phyloP scores from a whole-genome alignment of 2,888 invertebrate genomes.

The Trimorus sp. region DNA sequence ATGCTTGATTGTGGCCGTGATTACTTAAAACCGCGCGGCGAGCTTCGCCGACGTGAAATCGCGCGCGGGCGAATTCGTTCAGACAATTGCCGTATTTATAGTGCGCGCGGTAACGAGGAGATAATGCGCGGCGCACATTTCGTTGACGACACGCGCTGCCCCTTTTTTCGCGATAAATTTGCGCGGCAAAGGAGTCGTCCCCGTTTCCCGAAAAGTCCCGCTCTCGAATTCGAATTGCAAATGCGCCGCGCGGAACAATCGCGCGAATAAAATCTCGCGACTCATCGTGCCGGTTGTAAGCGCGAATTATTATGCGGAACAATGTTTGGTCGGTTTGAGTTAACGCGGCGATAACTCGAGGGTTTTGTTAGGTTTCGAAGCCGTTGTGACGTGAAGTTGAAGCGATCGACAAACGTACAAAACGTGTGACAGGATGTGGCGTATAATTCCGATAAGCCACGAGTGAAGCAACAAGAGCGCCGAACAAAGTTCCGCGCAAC shows the following conservation, averaged over 20 bases:
- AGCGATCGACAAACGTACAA: conserved; percentile 43
- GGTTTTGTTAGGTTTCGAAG: conserved; percentile 40
- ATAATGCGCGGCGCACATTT: conserved; percentile 3
- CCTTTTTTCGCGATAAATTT: too few species aligned
- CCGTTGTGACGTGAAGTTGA: conserved; percentile 29
- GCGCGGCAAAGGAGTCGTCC: too few species aligned
- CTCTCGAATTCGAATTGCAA: too few species aligned
- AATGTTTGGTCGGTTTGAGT: conserved; percentile 29
- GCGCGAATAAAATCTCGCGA: conserved; percentile 1
- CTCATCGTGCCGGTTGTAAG: conserved; percentile 8
- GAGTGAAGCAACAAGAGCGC: conserved; percentile 28
- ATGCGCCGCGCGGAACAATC: too few species aligned
- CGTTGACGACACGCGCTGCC: background rate
- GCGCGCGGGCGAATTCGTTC: background rate
- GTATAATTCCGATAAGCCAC: conserved; percentile 26
- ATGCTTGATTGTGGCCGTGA: conserved; percentile 45
- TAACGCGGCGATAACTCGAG: conserved; percentile 41
- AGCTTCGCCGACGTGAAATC: conserved; percentile 29
- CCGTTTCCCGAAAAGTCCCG: too few species aligned
- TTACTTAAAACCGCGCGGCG: conserved; percentile 40
- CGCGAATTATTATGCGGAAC: conserved; percentile 27
- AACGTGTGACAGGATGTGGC: conserved; percentile 39
- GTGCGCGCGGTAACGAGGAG: background rate
- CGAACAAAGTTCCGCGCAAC: conserved; percentile 48
- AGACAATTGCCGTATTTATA: conserved; percentile 7